Base-by-base conservation (phyloP, 1,140 invertebrate genomes). In the Drosophila bocki region DNA sequence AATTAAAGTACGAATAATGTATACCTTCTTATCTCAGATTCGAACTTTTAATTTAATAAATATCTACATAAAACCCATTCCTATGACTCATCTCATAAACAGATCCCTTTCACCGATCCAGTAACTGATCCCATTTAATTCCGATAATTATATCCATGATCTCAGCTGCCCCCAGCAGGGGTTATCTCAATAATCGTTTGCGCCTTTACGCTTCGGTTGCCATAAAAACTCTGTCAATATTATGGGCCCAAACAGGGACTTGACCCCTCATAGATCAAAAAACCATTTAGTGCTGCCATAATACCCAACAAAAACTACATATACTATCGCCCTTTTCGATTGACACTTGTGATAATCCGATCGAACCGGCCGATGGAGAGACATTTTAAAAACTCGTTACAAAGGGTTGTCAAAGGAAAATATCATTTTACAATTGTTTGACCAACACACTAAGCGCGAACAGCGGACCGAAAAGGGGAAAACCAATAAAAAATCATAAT, bases 401-500 rank as follows among this genome's bases (percentile, higher is more conserved):
- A 81, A 80, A 72, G 68, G 84, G 85, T 75, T 67, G 77, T 64
- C 62, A 74, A 59, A 50, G 65, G 32, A 62, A 82, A 79, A 72
- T 82, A 81, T 75, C 81, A 71, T 90, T 85, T 88, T 82, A 85
- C 85, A 88, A 88, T 85, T 90, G 74, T 85, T 82, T 88, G 85
- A 82, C 85, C 85, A 85, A 59, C 57, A 47, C 57, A 72, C 78
- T 86, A 80, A 88, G 76, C 76, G 70, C 82, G 50, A 78, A 76
- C 74, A 71, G 64, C 67, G 61, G 58, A 80, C 81, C 78, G 67
- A 83, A 82, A 83, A 70, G 76, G 67, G 57, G 75, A 83, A 81
- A 84, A 81, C 63, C 85, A 85, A 90, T 79, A 90, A 88, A 88
- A 88, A 88, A 81, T 75, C 85, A 90, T 88, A 88, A 88, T 88